phyloP scores from a whole-genome alignment of 2,113 vertebrate genomes.

The Circaetus cinerascens region DNA sequence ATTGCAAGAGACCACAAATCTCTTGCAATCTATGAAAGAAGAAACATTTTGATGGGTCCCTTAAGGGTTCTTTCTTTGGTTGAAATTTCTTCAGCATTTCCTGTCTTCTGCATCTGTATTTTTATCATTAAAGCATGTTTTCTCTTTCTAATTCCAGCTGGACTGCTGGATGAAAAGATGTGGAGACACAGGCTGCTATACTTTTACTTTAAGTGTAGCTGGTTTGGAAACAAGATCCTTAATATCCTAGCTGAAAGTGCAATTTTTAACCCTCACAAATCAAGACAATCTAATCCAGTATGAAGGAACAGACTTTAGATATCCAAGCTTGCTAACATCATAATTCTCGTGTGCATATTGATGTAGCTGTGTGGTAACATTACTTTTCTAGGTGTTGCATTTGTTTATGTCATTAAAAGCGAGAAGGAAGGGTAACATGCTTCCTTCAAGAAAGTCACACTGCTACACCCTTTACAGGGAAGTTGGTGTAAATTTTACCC shows the following conservation, averaged over 20 bases:
- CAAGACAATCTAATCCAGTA: neutral
- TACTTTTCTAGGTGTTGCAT: neutral
- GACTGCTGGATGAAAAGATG: neutral
- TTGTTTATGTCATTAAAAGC: neutral
- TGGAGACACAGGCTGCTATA: neutral
- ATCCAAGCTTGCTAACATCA: neutral
- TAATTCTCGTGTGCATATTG: neutral
- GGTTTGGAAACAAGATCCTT: neutral
- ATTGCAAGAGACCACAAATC: neutral
- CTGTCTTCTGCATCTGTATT: neutral
- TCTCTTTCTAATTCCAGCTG: neutral
- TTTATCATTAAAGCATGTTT: neutral
- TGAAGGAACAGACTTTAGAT: neutral
- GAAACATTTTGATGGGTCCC: neutral
- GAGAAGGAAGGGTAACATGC: neutral
- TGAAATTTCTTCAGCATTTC: neutral
- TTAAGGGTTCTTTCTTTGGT: neutral
- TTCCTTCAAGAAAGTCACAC: neutral
- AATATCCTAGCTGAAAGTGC: neutral
- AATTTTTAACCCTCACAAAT: neutral
- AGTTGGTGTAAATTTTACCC: neutral
- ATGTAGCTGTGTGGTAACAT: neutral
- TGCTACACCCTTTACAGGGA: neutral
- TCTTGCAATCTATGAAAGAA: neutral
- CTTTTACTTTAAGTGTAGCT: neutral